phyloP scores from a whole-genome alignment of 2,113 vertebrate genomes.

The Chaetura pelagica region DNA sequence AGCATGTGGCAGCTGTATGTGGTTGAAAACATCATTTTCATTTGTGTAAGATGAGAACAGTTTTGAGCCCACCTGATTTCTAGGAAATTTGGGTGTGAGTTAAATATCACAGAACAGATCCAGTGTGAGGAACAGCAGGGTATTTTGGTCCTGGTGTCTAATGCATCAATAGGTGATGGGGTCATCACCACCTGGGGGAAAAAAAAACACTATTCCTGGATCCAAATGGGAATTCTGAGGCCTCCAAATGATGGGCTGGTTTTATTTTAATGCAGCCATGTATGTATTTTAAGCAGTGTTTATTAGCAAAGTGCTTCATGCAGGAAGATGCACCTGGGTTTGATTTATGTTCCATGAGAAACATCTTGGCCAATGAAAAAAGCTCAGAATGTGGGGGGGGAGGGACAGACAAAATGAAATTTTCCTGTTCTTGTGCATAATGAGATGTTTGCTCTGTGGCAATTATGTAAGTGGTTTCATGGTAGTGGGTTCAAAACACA shows the following conservation, averaged over 20 bases:
- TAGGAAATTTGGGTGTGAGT: background rate
- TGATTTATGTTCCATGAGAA: background rate
- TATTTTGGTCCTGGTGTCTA: background rate
- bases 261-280: background rate
- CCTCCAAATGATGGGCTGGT: background rate
- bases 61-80: background rate
- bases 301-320: background rate
- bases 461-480: background rate
- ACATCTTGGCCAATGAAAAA: background rate
- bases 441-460: background rate
- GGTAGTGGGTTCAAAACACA: background rate
- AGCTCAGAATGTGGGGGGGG: background rate
- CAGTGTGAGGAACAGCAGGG: background rate
- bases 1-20: background rate
- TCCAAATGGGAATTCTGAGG: background rate
- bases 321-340: background rate
- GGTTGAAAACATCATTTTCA: background rate
- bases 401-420: background rate
- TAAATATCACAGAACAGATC: background rate
- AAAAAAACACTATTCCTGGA: background rate
- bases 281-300: background rate
- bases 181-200: accelerated
- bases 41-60: background rate
- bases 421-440: background rate
- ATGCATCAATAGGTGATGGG: background rate